Evolutionary conservation across 2,797 vertebrate species (phyloP).

Genomic region (Dryobates pubescens): DNA sequence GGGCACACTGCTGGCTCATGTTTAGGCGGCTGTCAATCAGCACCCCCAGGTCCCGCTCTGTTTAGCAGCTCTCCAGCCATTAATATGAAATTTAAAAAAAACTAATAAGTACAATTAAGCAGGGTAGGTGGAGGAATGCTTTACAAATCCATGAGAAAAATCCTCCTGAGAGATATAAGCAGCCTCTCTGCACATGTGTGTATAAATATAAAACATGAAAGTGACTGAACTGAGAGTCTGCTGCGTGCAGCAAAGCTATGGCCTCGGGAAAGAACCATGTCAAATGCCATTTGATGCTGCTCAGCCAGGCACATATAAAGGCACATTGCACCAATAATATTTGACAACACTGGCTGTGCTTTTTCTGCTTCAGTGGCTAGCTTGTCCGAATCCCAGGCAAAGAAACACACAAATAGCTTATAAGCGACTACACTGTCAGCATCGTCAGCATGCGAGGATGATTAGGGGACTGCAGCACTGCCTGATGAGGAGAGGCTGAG

Average conservation of each 20-base stretch:
- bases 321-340: slow-evolving; percentile 75
- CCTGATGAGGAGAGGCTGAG: too few relatives aligned
- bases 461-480: too few relatives aligned
- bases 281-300: slow-evolving; percentile 74
- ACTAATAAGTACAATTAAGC: background rate
- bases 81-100: slow-evolving; percentile 52
- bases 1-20: too few relatives aligned
- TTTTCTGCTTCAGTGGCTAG: slow-evolving; percentile 75
- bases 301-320: slow-evolving; percentile 74
- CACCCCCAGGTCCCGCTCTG: too few relatives aligned
- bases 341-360: slow-evolving; percentile 75
- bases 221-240: slow-evolving; percentile 42
- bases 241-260: slow-evolving; percentile 9
- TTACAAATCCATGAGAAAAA: slow-evolving; percentile 55
- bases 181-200: background rate
- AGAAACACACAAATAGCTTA: slow-evolving; percentile 50
- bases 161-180: slow-evolving; percentile 19
- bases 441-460: background rate
- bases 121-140: slow-evolving; percentile 32
- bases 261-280: slow-evolving; percentile 74
- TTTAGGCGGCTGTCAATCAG: too few relatives aligned
- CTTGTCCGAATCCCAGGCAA: slow-evolving; percentile 62
- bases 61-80: too few relatives aligned
- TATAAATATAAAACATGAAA: slow-evolving; percentile 19
- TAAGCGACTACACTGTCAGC: slow-evolving; percentile 60